Base-by-base conservation (phyloP, 2,113 vertebrate species). In the Platanista minor region DNA sequence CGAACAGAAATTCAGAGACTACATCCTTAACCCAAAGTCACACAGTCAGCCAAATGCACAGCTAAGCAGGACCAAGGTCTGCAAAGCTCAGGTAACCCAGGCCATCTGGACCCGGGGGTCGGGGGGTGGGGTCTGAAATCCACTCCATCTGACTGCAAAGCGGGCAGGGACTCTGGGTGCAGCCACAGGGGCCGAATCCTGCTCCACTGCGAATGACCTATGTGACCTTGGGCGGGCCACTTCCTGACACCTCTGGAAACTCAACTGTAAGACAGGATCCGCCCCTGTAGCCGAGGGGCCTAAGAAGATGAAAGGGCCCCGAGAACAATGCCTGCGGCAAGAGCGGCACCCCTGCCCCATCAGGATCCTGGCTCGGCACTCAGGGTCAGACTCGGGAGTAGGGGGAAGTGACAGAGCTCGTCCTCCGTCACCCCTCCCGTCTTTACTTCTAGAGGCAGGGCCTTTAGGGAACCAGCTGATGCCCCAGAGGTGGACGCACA, bases 241-340 rank as follows among this genome's bases (percentile, higher is more conserved):
- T 0, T 27, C 13, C n/a, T 46, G 67, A 78, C 12, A 3, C n/a
- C 46, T 52, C 39, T 27, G 0, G 39, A 54, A 84, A 9, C 13
- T 23, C 9, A 10, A 27, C 29, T 3, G 2, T 6, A 33, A 49
- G 61, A 46, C 0, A 0, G 15, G 21, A 43, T n/a, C 23, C 0
- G 20, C 8, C 17, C 57, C n/a, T 33, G 39, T 1, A 41, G 43
- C 57, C 6, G 0, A 54, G 15, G 15, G 23, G 25, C 29, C 36
- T 57, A 11, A 13, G 62, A 36, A 11, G 41, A 82, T 4, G 25
- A 52, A 59, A 6, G 36, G 23, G 31, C 12, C 78, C 41, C 1
- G 17, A 31, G 57, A 64, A 64, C 39, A 12, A 36, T 15, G 6
- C 20, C 49, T 13, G 49, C 0, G 0, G 33, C 49, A 14, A 80